Conservation (phyloP, 2,797 vertebrate species). For the Necrosyrtes monachus region DNA sequence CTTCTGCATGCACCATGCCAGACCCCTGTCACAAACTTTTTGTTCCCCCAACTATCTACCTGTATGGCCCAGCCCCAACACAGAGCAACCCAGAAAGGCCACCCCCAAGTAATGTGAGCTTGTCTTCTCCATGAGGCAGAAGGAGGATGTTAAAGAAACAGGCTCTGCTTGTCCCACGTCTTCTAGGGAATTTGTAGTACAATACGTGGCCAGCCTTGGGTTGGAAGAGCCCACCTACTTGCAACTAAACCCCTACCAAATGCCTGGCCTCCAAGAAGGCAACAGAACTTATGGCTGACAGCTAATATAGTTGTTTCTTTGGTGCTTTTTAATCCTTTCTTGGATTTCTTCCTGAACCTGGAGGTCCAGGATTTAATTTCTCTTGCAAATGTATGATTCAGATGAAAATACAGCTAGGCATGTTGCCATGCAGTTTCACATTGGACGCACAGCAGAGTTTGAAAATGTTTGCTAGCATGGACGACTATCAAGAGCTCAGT, state of each 20-base stretch:
- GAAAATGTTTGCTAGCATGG: neutral
- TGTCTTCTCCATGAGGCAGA: neutral
- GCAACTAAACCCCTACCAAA: neutral
- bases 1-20: neutral
- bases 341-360: neutral
- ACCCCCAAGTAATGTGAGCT: fast-evolving
- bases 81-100: neutral
- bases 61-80: neutral
- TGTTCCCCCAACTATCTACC: neutral
- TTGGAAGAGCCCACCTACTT: neutral
- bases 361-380: neutral
- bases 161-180: neutral
- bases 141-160: neutral
- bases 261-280: neutral
- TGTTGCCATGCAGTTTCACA: neutral
- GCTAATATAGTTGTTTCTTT: neutral
- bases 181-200: neutral
- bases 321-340: neutral
- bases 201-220: neutral
- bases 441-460: neutral
- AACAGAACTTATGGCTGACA: neutral
- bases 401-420: neutral
- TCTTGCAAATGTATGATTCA: neutral
- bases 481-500: fast-evolving
- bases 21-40: neutral